phyloP scores from a whole-genome alignment of 2,113 vertebrate genomes.

The Hylia prasina region DNA sequence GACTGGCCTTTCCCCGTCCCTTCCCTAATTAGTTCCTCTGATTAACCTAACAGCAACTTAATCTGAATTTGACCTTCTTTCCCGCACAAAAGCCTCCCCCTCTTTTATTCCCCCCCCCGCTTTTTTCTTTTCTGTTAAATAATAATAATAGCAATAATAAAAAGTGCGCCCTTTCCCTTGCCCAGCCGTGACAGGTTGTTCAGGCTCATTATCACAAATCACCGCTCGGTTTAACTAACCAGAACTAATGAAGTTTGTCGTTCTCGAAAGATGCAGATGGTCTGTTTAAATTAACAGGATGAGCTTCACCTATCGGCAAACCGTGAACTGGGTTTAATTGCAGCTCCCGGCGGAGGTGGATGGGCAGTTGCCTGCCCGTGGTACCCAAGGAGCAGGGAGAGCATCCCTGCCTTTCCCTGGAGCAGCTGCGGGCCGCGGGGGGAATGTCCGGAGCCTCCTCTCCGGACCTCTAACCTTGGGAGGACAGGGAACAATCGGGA shows the following conservation, averaged over 20 bases:
- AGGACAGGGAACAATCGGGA: conserved; percentile 10
- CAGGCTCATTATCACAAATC: conserved; percentile 63
- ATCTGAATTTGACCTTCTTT: conserved; percentile 54
- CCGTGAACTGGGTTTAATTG: conserved; percentile 63
- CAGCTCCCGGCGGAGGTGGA: not conserved
- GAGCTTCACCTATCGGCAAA: conserved; percentile 63
- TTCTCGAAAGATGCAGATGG: conserved; percentile 72
- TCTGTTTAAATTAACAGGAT: conserved; percentile 67
- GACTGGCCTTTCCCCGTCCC: not conserved
- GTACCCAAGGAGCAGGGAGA: not conserved
- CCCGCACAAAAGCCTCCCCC: not conserved
- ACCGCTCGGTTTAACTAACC: conserved; percentile 70
- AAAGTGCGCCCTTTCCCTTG: conserved; percentile 11
- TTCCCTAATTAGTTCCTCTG: conserved; percentile 38
- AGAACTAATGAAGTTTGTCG: conserved; percentile 78
- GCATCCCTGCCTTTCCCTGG: not conserved
- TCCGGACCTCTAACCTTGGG: not conserved
- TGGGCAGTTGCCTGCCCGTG: conserved; percentile 29
- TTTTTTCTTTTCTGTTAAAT: conserved; percentile 26
- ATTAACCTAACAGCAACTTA: conserved; percentile 31
- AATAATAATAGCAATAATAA: conserved; percentile 1
- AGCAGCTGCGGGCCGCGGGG: not conserved
- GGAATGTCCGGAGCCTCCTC: not conserved
- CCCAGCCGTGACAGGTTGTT: conserved; percentile 50
- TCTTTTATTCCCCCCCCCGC: not conserved